phyloP scores from a whole-genome alignment of 1,140 invertebrate genomes.

The Artemia franciscana region DNA sequence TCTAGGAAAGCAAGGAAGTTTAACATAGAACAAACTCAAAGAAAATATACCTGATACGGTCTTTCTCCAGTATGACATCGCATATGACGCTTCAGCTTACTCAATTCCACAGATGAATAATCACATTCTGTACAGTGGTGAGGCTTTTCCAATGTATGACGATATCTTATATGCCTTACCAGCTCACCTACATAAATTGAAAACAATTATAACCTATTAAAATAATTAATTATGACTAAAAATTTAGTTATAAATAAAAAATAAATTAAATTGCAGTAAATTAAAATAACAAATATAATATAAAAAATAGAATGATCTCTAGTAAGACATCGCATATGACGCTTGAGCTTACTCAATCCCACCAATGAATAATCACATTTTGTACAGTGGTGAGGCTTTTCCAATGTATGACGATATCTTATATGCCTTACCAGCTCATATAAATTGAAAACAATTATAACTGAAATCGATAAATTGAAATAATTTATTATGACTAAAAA shows the following conservation, averaged over 20 bases:
- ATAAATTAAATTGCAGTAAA: neutral
- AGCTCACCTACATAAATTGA: slow-evolving; percentile 43
- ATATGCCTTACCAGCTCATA: slow-evolving; percentile 71
- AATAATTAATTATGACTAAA: neutral
- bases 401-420: slow-evolving; percentile 73
- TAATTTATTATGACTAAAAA: neutral
- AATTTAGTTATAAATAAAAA: neutral
- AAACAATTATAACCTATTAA: neutral
- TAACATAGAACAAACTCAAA: too few species aligned
- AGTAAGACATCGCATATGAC: slow-evolving; percentile 81
- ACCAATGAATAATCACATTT: slow-evolving; percentile 88
- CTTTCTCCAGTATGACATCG: slow-evolving; percentile 71
- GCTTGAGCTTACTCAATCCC: slow-evolving; percentile 70
- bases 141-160: slow-evolving; percentile 83
- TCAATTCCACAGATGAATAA: slow-evolving; percentile 80
- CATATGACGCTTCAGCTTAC: slow-evolving; percentile 76
- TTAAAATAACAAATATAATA: neutral
- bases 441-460: slow-evolving; percentile 8
- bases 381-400: slow-evolving; percentile 81
- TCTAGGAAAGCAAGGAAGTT: too few species aligned
- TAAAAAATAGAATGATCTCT: too few species aligned
- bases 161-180: slow-evolving; percentile 70
- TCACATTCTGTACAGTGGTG: slow-evolving; percentile 85
- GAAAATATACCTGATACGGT: slow-evolving; percentile 37
- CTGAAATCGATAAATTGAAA: too few species aligned